A percentile compares a stretch with the other conserved stretches of the same genome.
phyloP scores from a whole-genome alignment of 1,140 invertebrate genomes.

The Monochamus saltuarius region DNA sequence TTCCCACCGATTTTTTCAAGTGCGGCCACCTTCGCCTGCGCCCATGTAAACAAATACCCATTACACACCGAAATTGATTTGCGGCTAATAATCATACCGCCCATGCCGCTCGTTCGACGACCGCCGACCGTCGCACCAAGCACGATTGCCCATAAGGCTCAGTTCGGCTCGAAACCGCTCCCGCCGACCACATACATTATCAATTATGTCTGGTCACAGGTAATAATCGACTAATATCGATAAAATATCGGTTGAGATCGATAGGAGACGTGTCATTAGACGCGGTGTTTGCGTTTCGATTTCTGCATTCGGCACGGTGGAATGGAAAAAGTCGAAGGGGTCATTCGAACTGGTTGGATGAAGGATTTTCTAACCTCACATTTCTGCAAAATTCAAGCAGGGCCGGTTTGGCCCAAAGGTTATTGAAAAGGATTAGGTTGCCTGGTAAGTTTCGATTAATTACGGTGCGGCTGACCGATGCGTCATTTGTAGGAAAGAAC shows the following conservation, averaged over 20 bases:
- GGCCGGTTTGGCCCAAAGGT: too few species aligned
- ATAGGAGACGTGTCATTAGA: conserved; percentile 22
- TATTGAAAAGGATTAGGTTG: too few species aligned
- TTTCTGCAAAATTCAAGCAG: too few species aligned
- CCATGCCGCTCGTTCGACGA: conserved; percentile 13
- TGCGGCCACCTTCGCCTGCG: neutral
- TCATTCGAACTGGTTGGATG: too few species aligned
- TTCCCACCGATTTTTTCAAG: too few species aligned
- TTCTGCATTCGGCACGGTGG: conserved; percentile 9
- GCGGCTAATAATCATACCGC: conserved; percentile 24
- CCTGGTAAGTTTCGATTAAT: too few species aligned
- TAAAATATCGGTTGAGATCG: conserved; percentile 26
- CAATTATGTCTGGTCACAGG: conserved; percentile 26
- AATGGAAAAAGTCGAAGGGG: conserved; percentile 5
- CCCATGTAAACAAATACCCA: conserved; percentile 24
- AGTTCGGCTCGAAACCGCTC: conserved; percentile 10
- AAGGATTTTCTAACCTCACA: too few species aligned
- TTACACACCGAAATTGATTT: conserved; percentile 28
- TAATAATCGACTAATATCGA: conserved; percentile 28
- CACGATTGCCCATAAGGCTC: conserved; percentile 7
- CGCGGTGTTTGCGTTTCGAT: conserved; percentile 18
- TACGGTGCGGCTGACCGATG: too few species aligned
- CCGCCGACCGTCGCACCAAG: conserved; percentile 8
- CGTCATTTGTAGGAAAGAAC: too few species aligned
- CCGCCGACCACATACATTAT: conserved; percentile 17